Evolutionary conservation across 2,113 vertebrate species (phyloP).

Genomic region (Eudyptes chrysolophus): DNA sequence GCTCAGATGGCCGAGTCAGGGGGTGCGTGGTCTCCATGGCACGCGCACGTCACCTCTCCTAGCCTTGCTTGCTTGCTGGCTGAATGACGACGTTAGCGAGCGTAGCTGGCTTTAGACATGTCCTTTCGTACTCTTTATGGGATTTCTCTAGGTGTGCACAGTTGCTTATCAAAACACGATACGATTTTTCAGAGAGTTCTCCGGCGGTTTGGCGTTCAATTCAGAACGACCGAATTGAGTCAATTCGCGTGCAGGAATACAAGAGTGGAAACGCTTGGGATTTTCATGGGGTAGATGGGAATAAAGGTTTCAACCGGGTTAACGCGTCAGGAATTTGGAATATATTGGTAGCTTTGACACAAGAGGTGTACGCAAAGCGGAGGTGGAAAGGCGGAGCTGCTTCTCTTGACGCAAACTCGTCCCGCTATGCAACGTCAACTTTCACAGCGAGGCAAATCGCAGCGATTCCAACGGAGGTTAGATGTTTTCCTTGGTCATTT

Average conservation of each 20-base stretch:
- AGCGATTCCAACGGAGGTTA: background rate
- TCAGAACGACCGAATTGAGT: background rate
- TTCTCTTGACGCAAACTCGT: background rate
- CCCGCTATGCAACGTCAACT: background rate
- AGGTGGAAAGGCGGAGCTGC: background rate
- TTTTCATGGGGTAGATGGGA: background rate
- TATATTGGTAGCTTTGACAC: background rate
- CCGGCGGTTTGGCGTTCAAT: background rate
- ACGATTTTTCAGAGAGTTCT: background rate
- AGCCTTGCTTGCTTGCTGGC: background rate
- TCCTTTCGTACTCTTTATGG: no score
- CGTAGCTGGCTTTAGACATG: rapidly evolving
- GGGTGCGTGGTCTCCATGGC: background rate
- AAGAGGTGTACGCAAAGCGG: no score
- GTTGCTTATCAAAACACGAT: background rate
- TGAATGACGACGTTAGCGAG: background rate
- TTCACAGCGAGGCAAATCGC: background rate
- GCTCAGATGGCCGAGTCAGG: background rate
- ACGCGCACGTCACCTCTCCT: rapidly evolving
- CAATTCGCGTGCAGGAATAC: rapidly evolving
- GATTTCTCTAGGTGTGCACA: background rate
- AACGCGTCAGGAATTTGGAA: background rate
- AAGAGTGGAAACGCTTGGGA: background rate
- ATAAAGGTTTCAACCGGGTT: no score
- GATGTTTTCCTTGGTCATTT: background rate